Conservation (phyloP, 2,113 vertebrate species). For the Alexandromys fortis region DNA sequence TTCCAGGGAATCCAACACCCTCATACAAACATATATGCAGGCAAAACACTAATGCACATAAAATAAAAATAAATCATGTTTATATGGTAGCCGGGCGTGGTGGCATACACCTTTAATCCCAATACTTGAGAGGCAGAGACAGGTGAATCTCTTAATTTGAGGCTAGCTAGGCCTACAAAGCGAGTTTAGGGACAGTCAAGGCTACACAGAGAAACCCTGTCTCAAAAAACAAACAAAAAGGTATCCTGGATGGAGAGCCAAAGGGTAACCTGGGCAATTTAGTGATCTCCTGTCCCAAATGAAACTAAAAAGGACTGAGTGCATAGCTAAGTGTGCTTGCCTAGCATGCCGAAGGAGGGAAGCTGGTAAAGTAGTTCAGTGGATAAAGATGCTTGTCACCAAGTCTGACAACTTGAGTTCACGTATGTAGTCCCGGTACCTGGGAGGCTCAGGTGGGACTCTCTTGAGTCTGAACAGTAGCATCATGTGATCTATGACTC, state of each 20-base stretch:
- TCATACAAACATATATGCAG: not conserved
- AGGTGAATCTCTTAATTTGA: not conserved
- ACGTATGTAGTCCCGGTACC: too few relatives aligned
- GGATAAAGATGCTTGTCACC: not conserved
- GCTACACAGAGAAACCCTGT: not conserved
- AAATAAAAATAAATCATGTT: not conserved
- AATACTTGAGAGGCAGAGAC: too few relatives aligned
- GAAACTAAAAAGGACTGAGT: not conserved
- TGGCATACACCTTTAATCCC: not conserved
- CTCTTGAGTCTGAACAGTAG: not conserved
- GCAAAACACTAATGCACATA: not conserved
- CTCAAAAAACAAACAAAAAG: not conserved
- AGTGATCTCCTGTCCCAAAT: not conserved
- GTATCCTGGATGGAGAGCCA: not conserved
- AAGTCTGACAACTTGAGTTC: not conserved
- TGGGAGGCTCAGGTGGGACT: not conserved
- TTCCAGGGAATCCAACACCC: not conserved
- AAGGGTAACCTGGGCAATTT: not conserved
- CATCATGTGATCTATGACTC: too few relatives aligned
- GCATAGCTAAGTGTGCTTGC: not conserved
- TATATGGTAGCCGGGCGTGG: not conserved
- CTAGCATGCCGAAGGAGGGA: not conserved
- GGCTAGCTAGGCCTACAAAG: not conserved
- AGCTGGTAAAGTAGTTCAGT: not conserved
- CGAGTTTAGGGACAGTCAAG: not conserved